Base-by-base conservation (phyloP, 2,888 invertebrate species). In the Mythimna albipuncta region DNA sequence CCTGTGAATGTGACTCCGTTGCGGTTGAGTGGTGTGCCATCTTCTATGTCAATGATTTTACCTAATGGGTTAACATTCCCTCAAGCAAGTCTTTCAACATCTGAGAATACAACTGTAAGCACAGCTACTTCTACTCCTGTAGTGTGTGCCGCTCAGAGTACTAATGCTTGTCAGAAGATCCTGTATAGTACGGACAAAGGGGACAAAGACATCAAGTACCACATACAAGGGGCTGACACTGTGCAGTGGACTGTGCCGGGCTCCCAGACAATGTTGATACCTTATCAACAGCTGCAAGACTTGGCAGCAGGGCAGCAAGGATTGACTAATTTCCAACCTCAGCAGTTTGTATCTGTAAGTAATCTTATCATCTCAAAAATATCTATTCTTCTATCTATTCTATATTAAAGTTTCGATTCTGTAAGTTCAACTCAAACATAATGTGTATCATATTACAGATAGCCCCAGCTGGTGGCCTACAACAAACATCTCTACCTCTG, bases 291-390 rank as follows among this genome's bases (percentile, higher is more conserved):
- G 76, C 83, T 96, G 5, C 96, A 96, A 78, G 96, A 96, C 57
- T 87, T 96, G 41, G 88, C 94, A 2, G 87, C 92, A 4, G 91
- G 90, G 78, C 96, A 95, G 77, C 86, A 92, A 50, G 94, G 94
- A 10, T 77, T 96, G 69, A 81, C 93, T 16, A 95, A 94, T 80
- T 83, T 96, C 35, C 96, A 95, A 72, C 92, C 91, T 3, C 95
- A 96, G 69, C 96, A 96, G 77, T 96, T 92, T 94, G 95, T 96
- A 72, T 96, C 96, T 70, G 96, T 96, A 83, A 94, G 96, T 94
- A 81, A 55, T 57, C 26, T 19, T 54, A 64, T 38, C 54, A 21
- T 65, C 61, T 19, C 19, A 2, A 16, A 16, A 4, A 0, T 50
- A 47, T n/a, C n/a, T n/a, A n/a, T n/a, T n/a, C n/a, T n/a, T n/a